Base-by-base conservation (phyloP, 92 coral and sea anemone genomes). In the Porites cylindrica region DNA sequence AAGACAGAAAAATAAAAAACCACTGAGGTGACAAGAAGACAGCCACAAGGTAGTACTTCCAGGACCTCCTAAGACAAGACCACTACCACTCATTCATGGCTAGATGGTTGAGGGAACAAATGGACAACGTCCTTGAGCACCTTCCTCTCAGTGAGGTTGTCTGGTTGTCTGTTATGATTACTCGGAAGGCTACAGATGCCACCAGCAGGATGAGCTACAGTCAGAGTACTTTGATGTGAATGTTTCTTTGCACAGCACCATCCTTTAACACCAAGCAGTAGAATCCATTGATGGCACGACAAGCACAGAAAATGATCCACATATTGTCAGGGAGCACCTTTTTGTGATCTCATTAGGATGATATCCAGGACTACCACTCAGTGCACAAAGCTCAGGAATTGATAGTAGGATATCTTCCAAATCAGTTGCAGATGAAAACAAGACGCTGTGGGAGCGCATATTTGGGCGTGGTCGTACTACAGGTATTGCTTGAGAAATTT, bases 31-130 rank as follows among this genome's bases (percentile, higher is more conserved):
- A 53, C 59, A 72, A 92, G 53, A 12, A 81, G 17, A 88, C 92
- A 3, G 7, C 82, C 58, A 85, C 92, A 52, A 71, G 24, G 17
- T 77, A 43, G 10, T 84, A 91, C 21, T 88, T 91, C 50, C 61
- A 80, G 14, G 73, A 10, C 17, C 93, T 89, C 16, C 87, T 92
- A 7, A 29, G 66, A 66, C 86, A 78, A 4, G 89, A 86, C 71
- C 93, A 89, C 1, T 86, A 86, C 73, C 87, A 86, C 19, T 86
- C 95, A 8, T 89, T 92, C 23, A 88, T 84, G 89, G 94, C 91
- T 4, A 83, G 70, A 66, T 89, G 93, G 93, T 91, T 89, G 29
- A 82, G 82, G 53, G 91, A 77, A 0, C 91, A 86, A 67, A 71
- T 89, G 84, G 93, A 89, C 71, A 89, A 56, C 77, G 84, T 89